Percentiles rank a stretch among this genome's conserved stretches.
phyloP scores from a whole-genome alignment of 1,140 invertebrate species.

The Ridgeia piscesae region DNA sequence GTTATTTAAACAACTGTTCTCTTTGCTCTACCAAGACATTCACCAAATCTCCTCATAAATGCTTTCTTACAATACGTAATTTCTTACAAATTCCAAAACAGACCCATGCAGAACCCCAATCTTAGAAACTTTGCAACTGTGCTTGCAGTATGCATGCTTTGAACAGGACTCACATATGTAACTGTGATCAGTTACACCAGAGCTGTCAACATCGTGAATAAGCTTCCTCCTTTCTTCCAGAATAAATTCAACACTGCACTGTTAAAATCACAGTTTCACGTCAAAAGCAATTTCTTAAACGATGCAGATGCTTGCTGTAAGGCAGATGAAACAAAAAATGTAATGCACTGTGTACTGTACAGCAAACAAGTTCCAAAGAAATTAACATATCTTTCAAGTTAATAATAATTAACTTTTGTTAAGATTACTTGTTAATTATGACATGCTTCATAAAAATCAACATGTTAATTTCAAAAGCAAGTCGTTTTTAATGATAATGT shows the following conservation, averaged over 20 bases:
- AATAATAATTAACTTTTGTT: neutral
- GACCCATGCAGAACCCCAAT: too few relatives aligned
- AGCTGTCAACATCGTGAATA: neutral
- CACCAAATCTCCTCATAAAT: neutral
- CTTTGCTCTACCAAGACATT: neutral
- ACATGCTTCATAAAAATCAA: too few relatives aligned
- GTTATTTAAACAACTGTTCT: too few relatives aligned
- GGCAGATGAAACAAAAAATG: neutral
- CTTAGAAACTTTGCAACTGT: too few relatives aligned
- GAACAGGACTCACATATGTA: too few relatives aligned
- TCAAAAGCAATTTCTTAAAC: neutral
- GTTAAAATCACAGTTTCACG: neutral
- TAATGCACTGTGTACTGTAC: neutral
- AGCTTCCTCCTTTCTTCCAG: neutral
- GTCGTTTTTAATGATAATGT: too few relatives aligned
- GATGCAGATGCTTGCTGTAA: neutral
- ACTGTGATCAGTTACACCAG: neutral
- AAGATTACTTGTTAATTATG: too few relatives aligned
- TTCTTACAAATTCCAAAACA: neutral
- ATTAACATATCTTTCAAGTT: neutral
- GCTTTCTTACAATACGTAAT: neutral
- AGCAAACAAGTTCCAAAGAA: neutral
- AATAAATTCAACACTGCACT: neutral
- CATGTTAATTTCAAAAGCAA: too few relatives aligned
- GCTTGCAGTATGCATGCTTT: neutral